phyloP scores from a whole-genome alignment of 35 echinoderm and acorn worm genomes.

The Ophiothrix spiculata region DNA sequence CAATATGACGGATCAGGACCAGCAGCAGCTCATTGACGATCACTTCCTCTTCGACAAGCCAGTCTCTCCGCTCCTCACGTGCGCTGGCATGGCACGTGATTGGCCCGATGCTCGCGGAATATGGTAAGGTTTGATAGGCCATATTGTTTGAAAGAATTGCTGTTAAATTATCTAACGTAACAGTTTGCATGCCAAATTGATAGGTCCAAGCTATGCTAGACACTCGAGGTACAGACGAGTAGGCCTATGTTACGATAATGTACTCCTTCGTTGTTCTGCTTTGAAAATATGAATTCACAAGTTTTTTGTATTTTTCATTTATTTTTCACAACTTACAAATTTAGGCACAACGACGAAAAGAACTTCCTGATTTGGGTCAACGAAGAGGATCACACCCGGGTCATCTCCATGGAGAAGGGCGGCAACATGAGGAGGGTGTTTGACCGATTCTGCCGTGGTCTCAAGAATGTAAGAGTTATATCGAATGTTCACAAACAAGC shows the following conservation, averaged over 20 bases:
- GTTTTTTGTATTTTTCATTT: too few species aligned
- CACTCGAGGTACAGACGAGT: too few species aligned
- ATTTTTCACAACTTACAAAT: not conserved
- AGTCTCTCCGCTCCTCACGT: conserved; percentile 92
- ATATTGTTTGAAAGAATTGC: too few species aligned
- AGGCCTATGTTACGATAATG: too few species aligned
- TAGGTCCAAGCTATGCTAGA: too few species aligned
- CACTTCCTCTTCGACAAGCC: conserved; percentile 99
- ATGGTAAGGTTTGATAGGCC: too few species aligned
- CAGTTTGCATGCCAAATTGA: too few species aligned
- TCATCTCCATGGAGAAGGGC: conserved; percentile 99
- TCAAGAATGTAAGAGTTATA: conserved; percentile 84
- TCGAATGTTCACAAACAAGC: too few species aligned
- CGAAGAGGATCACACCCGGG: conserved; percentile 93
- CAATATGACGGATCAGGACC: conserved; percentile 80
- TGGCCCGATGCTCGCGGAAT: conserved; percentile 63
- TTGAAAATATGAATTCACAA: too few species aligned
- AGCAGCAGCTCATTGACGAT: conserved; percentile 93
- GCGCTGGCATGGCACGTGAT: conserved; percentile 96
- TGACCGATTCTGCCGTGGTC: conserved; percentile 80
- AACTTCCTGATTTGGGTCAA: conserved; percentile 99
- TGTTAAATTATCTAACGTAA: too few species aligned
- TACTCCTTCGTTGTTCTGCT: too few species aligned
- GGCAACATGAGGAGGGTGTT: conserved; percentile 95
- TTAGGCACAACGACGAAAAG: conserved; percentile 93